Evolutionary conservation across 2,113 vertebrate species (phyloP).

Genomic region (Psephotus haematonotus): DNA sequence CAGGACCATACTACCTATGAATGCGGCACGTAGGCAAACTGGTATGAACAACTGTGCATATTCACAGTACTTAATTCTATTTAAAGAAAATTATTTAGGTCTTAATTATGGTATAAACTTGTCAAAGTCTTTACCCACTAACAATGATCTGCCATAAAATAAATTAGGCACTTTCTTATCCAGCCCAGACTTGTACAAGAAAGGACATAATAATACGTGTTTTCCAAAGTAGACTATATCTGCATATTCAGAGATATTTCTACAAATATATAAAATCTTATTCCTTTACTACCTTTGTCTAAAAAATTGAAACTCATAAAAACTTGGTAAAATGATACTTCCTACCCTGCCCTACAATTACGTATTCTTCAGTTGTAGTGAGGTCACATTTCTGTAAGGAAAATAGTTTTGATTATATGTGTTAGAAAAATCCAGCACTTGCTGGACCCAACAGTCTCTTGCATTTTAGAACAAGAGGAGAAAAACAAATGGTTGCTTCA

Average conservation of each 20-base stretch:
- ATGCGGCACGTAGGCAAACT: background rate
- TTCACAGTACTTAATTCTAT: background rate
- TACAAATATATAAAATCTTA: background rate
- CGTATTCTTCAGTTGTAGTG: background rate
- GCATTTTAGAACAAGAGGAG: background rate
- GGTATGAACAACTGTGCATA: background rate
- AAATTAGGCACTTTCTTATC: background rate
- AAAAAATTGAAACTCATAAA: background rate
- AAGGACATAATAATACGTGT: background rate
- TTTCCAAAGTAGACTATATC: background rate
- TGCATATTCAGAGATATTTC: background rate
- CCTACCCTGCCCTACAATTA: background rate
- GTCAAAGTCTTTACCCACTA: background rate
- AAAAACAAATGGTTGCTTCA: background rate
- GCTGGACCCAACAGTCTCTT: background rate
- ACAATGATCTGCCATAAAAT: background rate
- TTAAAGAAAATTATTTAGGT: background rate
- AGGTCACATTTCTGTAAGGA: background rate
- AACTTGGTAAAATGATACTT: background rate
- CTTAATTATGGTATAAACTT: background rate
- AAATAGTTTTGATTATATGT: background rate
- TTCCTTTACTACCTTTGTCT: background rate
- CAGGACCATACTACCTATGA: background rate
- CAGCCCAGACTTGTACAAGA: background rate
- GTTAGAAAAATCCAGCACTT: background rate